These are phyloP conservation scores for Barypeithes pellucidus DNA, from an alignment of 2,888 invertebrate genomes.

Conservation along the genomic window DNA sequence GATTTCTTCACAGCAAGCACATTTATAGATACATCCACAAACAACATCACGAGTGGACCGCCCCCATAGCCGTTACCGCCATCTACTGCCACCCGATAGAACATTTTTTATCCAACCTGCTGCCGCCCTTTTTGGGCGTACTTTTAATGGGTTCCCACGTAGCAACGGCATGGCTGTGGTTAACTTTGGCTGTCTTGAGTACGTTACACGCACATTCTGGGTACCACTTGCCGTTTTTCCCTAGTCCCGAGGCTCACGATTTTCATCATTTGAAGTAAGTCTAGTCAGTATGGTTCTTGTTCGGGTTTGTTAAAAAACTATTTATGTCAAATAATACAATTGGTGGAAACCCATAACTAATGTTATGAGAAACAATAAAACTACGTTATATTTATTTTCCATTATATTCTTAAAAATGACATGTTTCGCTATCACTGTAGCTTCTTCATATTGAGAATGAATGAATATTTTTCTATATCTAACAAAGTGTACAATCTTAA, in stretches of 20 bases:
- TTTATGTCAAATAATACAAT: too few relatives aligned
- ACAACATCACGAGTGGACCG: slow-evolving; percentile 91
- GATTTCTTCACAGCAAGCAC: slow-evolving; percentile 81
- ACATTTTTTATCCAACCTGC: slow-evolving; percentile 83
- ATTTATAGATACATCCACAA: slow-evolving; percentile 89
- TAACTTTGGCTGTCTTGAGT: slow-evolving; percentile 82
- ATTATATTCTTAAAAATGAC: too few relatives aligned
- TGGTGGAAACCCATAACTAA: too few relatives aligned
- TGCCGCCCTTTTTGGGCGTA: slow-evolving; percentile 85
- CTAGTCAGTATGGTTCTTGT: too few relatives aligned
- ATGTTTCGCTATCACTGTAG: too few relatives aligned
- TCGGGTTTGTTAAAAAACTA: too few relatives aligned
- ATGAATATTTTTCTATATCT: too few relatives aligned
- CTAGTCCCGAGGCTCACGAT: slow-evolving; percentile 90
- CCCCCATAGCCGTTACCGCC: slow-evolving; percentile 87
- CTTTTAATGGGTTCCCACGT: slow-evolving; percentile 83
- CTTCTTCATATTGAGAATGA: too few relatives aligned
- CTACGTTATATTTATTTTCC: too few relatives aligned
- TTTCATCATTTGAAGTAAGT: slow-evolving; percentile 87
- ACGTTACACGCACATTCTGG: slow-evolving; percentile 89
- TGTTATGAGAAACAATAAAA: too few relatives aligned
- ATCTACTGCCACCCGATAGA: slow-evolving; percentile 87
- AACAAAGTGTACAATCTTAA: too few relatives aligned
- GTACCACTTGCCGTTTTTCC: slow-evolving; percentile 89
- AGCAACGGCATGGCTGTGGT: slow-evolving; percentile 87